These are phyloP conservation scores for Poliocrania exsul DNA, from an alignment of 2,797 vertebrate species.

Conservation along the genomic window DNA sequence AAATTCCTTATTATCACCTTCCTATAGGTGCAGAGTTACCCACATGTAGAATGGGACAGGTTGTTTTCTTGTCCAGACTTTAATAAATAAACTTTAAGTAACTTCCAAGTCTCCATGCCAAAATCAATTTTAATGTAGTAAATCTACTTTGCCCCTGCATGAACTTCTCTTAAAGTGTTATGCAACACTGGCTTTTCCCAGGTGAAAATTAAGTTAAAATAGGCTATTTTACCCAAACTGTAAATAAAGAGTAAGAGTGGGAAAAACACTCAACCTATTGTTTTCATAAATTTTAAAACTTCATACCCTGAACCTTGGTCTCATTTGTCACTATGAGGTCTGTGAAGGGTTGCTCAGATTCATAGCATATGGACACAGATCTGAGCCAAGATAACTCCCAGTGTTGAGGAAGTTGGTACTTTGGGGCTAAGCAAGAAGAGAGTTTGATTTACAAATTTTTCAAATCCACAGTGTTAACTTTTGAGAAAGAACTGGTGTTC, in stretches of 20 bases:
- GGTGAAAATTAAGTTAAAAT: neutral
- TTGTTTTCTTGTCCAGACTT: neutral
- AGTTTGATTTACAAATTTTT: neutral
- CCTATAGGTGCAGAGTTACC: neutral
- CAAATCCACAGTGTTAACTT: neutral
- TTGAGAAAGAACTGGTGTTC: neutral
- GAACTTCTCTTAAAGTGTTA: neutral
- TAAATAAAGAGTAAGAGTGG: neutral
- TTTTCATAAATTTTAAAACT: neutral
- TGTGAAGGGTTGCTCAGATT: neutral
- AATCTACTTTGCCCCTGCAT: neutral
- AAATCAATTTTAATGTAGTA: neutral
- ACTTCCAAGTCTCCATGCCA: neutral
- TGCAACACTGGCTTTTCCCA: neutral
- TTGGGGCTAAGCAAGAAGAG: neutral
- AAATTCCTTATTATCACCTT: neutral
- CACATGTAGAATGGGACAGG: neutral
- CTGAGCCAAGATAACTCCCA: neutral
- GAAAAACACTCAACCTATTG: neutral
- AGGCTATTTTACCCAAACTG: neutral
- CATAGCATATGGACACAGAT: neutral
- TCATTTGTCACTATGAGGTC: neutral
- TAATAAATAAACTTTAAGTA: neutral
- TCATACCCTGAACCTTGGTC: neutral
- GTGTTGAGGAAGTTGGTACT: neutral